Evolutionary conservation across 2,888 invertebrate species (phyloP).

Genomic region (Dioctria rufipes): DNA sequence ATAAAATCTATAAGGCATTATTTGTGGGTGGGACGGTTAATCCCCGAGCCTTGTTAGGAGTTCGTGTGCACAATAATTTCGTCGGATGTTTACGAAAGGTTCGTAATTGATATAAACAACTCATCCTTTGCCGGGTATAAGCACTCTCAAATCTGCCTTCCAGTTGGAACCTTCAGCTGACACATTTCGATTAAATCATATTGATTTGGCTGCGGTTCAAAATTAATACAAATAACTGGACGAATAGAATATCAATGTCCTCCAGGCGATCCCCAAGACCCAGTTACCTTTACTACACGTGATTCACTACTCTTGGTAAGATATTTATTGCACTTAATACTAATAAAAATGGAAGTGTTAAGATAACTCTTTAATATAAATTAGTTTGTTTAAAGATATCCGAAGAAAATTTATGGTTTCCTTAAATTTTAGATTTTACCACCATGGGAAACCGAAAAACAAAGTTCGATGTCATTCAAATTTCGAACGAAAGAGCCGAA

Average conservation of each 20-base stretch:
- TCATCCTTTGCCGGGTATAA: conserved; percentile 39
- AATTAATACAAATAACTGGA: conserved; percentile 86
- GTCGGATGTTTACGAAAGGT: conserved; percentile 95
- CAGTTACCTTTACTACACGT: conserved; percentile 92
- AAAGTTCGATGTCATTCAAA: conserved; percentile 93
- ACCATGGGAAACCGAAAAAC: conserved; percentile 91
- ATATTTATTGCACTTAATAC: background rate
- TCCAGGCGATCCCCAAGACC: conserved; percentile 88
- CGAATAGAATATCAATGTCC: conserved; percentile 90
- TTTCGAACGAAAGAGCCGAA: conserved; percentile 96
- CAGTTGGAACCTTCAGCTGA: conserved; percentile 95
- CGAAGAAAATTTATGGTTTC: background rate
- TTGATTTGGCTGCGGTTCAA: conserved; percentile 89
- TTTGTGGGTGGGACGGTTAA: conserved; percentile 94
- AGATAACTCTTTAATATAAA: too few relatives aligned
- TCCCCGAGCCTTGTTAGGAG: conserved; percentile 85
- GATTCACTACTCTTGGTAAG: conserved; percentile 92
- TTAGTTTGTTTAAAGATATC: background rate
- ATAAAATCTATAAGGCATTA: too few relatives aligned
- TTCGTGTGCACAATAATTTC: conserved; percentile 90
- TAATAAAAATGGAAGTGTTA: background rate
- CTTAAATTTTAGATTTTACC: conserved; percentile 76
- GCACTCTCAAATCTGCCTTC: conserved; percentile 19
- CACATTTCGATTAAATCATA: conserved; percentile 87
- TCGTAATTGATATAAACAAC: conserved; percentile 60